Conservation (phyloP, 1,140 invertebrate species). For the Frieseomelitta varia region DNA sequence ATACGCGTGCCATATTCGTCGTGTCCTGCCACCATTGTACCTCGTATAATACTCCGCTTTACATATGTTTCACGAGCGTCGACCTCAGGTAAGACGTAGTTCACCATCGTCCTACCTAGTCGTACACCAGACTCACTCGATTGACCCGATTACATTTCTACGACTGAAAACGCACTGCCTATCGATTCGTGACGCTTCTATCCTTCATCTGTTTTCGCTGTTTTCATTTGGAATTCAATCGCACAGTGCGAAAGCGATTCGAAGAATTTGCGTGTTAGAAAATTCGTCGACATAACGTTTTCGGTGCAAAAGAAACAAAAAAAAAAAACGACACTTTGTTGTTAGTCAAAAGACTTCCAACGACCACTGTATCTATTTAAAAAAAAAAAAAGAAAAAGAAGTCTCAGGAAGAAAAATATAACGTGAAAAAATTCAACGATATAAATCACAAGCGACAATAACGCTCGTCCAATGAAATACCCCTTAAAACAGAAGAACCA, state of each 20-base stretch:
- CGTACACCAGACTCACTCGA: background rate
- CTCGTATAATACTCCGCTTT: conserved; percentile 27
- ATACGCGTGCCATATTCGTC: conserved; percentile 30
- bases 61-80: conserved; percentile 32
- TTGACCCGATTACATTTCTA: conserved; percentile 30
- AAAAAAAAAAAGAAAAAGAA: background rate
- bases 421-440: background rate
- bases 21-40: too few species aligned
- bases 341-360: background rate
- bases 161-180: background rate
- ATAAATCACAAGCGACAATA: background rate
- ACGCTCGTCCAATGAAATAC: background rate
- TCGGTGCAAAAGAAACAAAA: background rate
- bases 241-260: background rate
- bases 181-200: background rate
- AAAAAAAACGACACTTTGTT: background rate
- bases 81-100: conserved; percentile 10
- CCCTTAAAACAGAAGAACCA: background rate
- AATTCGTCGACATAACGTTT: background rate
- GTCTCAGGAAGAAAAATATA: background rate
- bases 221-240: background rate
- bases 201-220: background rate
- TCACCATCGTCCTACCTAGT: background rate
- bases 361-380: background rate
- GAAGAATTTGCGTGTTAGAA: background rate